Base-by-base conservation (phyloP, 2,113 vertebrate species). In the Alouatta palliata region DNA sequence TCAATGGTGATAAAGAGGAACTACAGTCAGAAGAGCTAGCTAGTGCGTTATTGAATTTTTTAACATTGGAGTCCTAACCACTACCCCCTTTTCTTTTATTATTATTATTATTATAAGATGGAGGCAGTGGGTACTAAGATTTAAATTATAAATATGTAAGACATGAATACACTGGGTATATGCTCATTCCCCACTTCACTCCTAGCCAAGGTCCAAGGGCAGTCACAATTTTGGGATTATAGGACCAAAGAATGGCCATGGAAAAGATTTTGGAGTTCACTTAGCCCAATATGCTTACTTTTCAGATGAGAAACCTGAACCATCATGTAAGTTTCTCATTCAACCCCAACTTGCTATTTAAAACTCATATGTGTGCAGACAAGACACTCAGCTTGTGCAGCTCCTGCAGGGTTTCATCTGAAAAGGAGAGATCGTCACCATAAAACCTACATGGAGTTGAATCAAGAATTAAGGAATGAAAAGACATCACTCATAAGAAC, bases 141-240 rank as follows among this genome's bases (percentile, higher is more conserved):
- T 94, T 2, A 93, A 58, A 83, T n/a, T 68, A 14, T 56, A 61
- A 83, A 81, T 95, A 94, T 40, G 21, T 1, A 47, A 95, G 35
- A 37, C 10, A 27, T 16, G 49, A 4, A 27, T 27, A n/a, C 27
- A 1, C 5, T 66, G 47, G 7, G 1, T 56, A 2, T 4, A n/a
- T 3, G 14, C 11, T 43, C 19, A 5, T 47, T 12, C 10, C 10
- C 14, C 1, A 64, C 0, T 12, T 1, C n/a, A 23, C 35, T 2
- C 14, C 17, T 35, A 66, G 0, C 0, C 13, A 87, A 49, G 0
- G 0, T 0, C 10, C 3, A 80, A 85, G 19, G 37, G 76, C 85
- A 88, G 19, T 86, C 37, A 64, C 2, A 77, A 13, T 32, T n/a
- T 80, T 19, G 1, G 14, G 40, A 66, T 40, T 85, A 8, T 1